Base-by-base conservation (phyloP, 2,113 vertebrate genomes). In the Lampris megalopsis region DNA sequence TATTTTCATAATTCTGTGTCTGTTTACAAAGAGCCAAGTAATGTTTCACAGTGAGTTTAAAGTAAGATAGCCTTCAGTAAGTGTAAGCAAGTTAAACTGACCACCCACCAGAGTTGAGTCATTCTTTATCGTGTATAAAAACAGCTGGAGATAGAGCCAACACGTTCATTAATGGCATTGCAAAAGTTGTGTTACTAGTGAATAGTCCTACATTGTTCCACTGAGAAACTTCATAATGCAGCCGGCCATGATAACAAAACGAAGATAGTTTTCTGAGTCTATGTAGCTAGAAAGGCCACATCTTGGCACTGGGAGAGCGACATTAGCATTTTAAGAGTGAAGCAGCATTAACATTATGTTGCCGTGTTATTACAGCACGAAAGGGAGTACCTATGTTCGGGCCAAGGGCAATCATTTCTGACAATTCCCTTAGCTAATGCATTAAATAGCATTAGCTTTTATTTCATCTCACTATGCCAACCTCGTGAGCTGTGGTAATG, bases 391-490 rank as follows among this genome's bases (percentile, higher is more conserved):
- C 37, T 6, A 7, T 43, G 24, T 52, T 1, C 9, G 13, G 57
- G 66, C 61, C 47, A 38, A 60, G 9, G 9, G 8, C 56, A 61
- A 35, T 43, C 64, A 42, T 72, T 63, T 54, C 37, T 10, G 9
- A 41, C 67, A 41, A 9, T 58, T 63, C 52, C 62, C 61, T 11
- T 4, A 59, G 54, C 48, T 42, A 37, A 71, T 57, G 5, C 62
- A 47, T 47, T 9, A 57, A 66, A 37, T 8, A 48, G 50, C 49
- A 59, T 53, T 13, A 38, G 60, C 38, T 59, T 63, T 24, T 61
- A 59, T 73, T 56, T 59, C 75, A n/a, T 35, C 10, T 7, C 63
- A 5, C 47, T 53, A 50, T 53, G 52, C 61, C 63, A 68, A 69
- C 62, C 48, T 10, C 10, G n/a, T 58, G 13, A 47, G 56, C 47